phyloP scores from a whole-genome alignment of 1,140 invertebrate species.

The Drosophila erecta region DNA sequence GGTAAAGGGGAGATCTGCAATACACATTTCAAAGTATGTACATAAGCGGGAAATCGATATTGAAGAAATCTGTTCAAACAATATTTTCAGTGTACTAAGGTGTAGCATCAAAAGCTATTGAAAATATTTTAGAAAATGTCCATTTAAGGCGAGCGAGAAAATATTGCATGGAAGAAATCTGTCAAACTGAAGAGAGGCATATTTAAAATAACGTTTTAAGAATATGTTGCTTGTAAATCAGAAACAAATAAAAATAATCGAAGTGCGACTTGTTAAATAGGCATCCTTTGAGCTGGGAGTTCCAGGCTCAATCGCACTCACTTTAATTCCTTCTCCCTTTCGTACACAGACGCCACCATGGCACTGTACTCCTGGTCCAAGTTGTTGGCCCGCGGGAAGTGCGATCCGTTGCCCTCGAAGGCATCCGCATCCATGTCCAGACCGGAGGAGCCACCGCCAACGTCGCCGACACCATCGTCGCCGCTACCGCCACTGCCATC shows the following conservation, averaged over 20 bases:
- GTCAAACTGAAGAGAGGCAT: constrained; percentile 1
- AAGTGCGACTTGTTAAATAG: constrained; percentile 21
- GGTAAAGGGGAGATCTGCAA: constrained; percentile 10
- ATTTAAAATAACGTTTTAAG: constrained; percentile 13
- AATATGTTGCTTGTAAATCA: not conserved
- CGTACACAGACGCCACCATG: constrained; percentile 76
- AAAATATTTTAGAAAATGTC: not conserved
- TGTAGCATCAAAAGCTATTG: not conserved
- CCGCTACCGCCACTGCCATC: not conserved
- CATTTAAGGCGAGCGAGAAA: constrained; percentile 2
- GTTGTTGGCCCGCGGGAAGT: constrained; percentile 54
- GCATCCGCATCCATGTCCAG: constrained; percentile 54
- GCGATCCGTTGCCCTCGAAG: constrained; percentile 52
- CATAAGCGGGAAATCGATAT: not conserved
- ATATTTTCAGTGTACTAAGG: constrained; percentile 11
- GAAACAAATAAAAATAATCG: constrained; percentile 10
- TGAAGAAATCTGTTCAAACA: constrained; percentile 31
- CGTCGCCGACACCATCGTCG: too few species aligned
- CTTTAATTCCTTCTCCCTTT: constrained; percentile 72
- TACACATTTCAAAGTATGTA: not conserved
- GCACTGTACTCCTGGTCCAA: constrained; percentile 79
- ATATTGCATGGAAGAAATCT: constrained; percentile 31
- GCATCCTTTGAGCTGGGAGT: constrained; percentile 2
- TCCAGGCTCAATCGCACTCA: constrained; percentile 40
- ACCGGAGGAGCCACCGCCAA: not conserved